A percentile compares a stretch with the other conserved stretches of the same genome.
phyloP scores from a whole-genome alignment of 2,888 invertebrate genomes.

The Baccha elongata region DNA sequence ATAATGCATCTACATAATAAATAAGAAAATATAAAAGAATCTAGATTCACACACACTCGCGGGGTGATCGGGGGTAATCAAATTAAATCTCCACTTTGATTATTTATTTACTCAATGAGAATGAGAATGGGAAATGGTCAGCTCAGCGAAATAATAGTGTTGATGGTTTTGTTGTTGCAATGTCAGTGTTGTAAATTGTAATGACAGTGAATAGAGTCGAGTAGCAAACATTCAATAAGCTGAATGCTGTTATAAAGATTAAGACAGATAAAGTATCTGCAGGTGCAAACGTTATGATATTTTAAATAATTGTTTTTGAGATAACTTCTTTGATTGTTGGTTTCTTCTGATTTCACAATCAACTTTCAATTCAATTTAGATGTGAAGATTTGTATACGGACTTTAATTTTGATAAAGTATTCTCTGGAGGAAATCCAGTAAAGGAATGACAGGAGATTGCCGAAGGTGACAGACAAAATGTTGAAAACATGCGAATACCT shows the following conservation, averaged over 20 bases:
- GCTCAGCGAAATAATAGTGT: not conserved
- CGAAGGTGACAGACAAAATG: no score
- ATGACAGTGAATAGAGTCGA: constrained; percentile 38
- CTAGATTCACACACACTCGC: constrained; percentile 5
- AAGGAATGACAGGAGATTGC: no score
- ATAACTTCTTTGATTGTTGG: not conserved
- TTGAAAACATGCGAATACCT: no score
- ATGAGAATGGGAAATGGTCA: constrained; percentile 21
- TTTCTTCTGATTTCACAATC: no score
- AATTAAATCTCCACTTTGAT: constrained; percentile 65
- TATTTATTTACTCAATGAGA: constrained; percentile 66
- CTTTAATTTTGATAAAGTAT: no score
- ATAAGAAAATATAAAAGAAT: constrained; percentile 41
- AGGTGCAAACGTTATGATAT: constrained; percentile 44
- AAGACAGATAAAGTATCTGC: constrained; percentile 28
- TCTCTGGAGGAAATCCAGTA: no score
- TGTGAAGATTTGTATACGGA: no score
- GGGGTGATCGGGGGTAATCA: constrained; percentile 46
- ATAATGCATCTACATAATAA: constrained; percentile 57
- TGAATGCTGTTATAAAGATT: constrained; percentile 30
- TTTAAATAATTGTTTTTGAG: not conserved
- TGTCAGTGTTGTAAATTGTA: constrained; percentile 49
- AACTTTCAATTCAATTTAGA: no score
- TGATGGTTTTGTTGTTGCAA: constrained; percentile 6
- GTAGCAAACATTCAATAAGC: constrained; percentile 23